Base-by-base conservation (phyloP, 2,797 vertebrate species). In the Karalla daura region DNA sequence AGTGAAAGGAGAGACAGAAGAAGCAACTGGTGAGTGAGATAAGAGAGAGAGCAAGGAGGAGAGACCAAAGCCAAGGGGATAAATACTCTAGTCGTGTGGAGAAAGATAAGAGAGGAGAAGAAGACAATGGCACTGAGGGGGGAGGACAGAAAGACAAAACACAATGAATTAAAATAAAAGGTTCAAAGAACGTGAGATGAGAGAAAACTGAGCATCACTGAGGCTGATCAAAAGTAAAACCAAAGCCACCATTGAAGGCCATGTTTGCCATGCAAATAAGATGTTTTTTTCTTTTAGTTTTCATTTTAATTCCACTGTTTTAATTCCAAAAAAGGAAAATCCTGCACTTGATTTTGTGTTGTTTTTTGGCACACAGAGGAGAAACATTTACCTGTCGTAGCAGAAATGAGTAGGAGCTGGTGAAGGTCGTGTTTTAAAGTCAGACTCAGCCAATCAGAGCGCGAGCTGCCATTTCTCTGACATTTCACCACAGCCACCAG, bases 11-110 rank as follows among this genome's bases (percentile, higher is more conserved):
- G 17, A 8, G 11, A 52, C 21, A 45, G 14, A 7, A 36, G 43
- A 51, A 43, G 35, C 44, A 46, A 62, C n/a, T 21, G 15, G 41
- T 36, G 18, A 36, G 17, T 8, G 17, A 39, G 56, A 71, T n/a
- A 41, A 47, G 12, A 51, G 11, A 32, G 21, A 37, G 14, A 21
- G 17, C 24, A n/a, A 2, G 32, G n/a, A 36, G 40, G 7, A 2
- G 12, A 37, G 20, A 25, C 10, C 1, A n/a, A 18, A 17, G 32
- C 3, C 2, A n/a, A 28, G 7, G n/a, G 33, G 39, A 23, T 1
- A 27, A 47, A 49, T 44, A 0, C 28, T 17, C 20, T 4, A 13
- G 39, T 18, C 5, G 14, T 18, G 20, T 32, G 1, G 51, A 39
- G 25, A 36, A 33, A 33, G 15, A 35, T 12, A 45, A 3, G 15